These are phyloP conservation scores for Aldrovandia affinis DNA, from an alignment of 2,797 vertebrate species.

Conservation along the genomic window DNA sequence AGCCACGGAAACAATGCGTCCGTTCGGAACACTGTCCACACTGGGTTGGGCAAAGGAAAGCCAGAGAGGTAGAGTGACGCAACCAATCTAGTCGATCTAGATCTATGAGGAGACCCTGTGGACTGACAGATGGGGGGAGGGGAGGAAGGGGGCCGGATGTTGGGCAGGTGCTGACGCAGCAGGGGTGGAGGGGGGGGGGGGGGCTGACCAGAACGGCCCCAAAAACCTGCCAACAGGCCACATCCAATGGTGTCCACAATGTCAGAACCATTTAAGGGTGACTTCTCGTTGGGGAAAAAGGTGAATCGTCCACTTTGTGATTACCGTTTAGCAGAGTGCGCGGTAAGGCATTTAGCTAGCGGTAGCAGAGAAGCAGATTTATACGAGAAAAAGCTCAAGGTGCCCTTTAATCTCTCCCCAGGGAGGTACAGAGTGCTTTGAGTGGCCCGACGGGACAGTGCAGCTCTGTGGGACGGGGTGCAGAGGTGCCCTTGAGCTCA, in stretches of 20 bases:
- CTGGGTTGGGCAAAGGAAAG: not conserved
- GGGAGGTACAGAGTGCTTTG: not conserved
- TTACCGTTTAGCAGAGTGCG: not conserved
- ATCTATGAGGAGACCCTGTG: not conserved
- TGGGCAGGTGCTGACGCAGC: not conserved
- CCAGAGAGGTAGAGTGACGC: not conserved
- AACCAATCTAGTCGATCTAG: not conserved
- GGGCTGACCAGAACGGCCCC: not conserved
- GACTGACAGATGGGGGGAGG: constrained; percentile 5
- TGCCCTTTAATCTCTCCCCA: not conserved
- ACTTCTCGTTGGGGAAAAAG: too few species aligned
- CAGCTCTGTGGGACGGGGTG: not conserved
- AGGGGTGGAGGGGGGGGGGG: not conserved
- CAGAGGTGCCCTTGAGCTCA: not conserved
- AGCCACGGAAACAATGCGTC: not conserved
- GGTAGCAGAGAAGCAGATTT: too few species aligned
- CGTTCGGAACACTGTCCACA: not conserved
- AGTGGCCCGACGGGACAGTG: not conserved
- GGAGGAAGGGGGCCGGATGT: not conserved
- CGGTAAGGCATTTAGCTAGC: not conserved
- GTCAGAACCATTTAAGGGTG: not conserved
- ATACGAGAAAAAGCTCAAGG: not conserved
- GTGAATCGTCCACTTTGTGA: not conserved
- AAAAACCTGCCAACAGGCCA: not conserved
- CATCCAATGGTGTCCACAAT: not conserved